These are phyloP conservation scores for Bryconaethiops microstoma DNA, from an alignment of 2,797 vertebrate species.

Conservation along the genomic window DNA sequence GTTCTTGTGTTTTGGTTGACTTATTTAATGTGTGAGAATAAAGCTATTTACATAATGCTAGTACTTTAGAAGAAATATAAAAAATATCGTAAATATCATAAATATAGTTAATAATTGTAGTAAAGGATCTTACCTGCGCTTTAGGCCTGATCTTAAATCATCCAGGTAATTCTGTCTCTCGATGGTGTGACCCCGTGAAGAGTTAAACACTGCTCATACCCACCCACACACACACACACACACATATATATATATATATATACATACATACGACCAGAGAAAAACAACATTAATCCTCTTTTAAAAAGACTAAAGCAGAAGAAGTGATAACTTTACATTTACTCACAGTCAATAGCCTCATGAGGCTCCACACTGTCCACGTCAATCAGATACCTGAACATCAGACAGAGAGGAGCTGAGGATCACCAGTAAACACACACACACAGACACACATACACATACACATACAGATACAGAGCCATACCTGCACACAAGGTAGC, in stretches of 20 bases:
- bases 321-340: background rate
- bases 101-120: too few relatives aligned
- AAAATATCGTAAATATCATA: too few relatives aligned
- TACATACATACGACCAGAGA: too few relatives aligned
- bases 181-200: conserved; percentile 70
- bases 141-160: conserved; percentile 67
- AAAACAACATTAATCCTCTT: background rate
- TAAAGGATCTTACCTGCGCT: conserved; percentile 67
- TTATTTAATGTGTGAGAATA: too few relatives aligned
- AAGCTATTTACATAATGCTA: background rate
- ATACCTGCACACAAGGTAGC: conserved; percentile 92
- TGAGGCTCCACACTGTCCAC: conserved; percentile 74
- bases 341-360: conserved; percentile 65
- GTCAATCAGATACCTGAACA: conserved; percentile 79
- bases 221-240: conserved; percentile 2
- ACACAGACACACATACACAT: background rate
- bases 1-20: too few relatives aligned
- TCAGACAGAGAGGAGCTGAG: too few relatives aligned
- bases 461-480: conserved; percentile 22
- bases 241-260: too few relatives aligned
- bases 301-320: background rate
- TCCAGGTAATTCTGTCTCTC: conserved; percentile 77
- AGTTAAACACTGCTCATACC: conserved; percentile 82
- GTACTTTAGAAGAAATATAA: too few relatives aligned
- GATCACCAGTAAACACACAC: too few relatives aligned